Base-by-base conservation (phyloP, 2,888 invertebrate species). In the Cosmia pyralina region DNA sequence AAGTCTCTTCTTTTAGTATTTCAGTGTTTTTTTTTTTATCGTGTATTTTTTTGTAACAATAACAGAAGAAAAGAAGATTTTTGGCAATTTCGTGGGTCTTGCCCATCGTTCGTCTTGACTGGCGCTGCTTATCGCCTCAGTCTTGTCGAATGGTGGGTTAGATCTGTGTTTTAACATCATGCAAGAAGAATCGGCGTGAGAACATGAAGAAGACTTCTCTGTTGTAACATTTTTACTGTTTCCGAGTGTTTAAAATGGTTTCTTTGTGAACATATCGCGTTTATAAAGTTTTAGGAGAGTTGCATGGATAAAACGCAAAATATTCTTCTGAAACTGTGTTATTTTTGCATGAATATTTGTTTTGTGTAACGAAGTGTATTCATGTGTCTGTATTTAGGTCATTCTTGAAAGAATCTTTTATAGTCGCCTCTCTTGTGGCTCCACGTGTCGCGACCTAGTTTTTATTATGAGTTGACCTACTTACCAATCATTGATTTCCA, bases 61-160 rank as follows among this genome's bases (percentile, higher is more conserved):
- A 65, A 72, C 75, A n/a, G 28, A 77, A 70, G 72, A 76, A 79
- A 28, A 60, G 79, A 85, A 85, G 86, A 85, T 41, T 52, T n/a
- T 34, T 22, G 34, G 4, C 13, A 0, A 79, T 55, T 41, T 66
- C 89, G 76, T 85, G 73, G 72, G 85, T 89, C 91, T 86, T 59
- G 76, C 86, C 95, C 94, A 86, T 84, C 93, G 79, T 95, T 95
- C 92, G 89, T 88, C 95, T 93, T 76, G 95, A 95, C 94, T 94
- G 87, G 76, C 88, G 94, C 91, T 83, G 88, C 78, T 53, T 46
- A 75, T 77, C 69, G 90, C 93, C 84, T 95, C 95, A 95, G 95
- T 95, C 95, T 95, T 95, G 95, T 95, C 95, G 95, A 95, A 95
- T 95, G 95, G 95, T 95, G 95, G 95, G 95, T 95, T 69, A 79